A percentile compares a stretch with the other conserved stretches of the same genome.
Conservation (phyloP, 1,140 invertebrate species). For the Panonychus citri region DNA sequence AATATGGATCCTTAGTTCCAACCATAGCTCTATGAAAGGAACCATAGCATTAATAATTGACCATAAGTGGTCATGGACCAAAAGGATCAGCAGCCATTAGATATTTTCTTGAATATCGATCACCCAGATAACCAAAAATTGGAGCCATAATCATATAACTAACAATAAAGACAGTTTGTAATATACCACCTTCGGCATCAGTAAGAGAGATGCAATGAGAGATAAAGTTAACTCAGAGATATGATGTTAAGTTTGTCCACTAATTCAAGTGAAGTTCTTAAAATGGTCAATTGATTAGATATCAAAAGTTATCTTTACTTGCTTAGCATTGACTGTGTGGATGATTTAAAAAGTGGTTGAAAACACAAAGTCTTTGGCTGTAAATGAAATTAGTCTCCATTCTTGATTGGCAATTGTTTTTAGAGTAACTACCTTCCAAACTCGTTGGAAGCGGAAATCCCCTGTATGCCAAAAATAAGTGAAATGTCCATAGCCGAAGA, state of each 20-base stretch:
- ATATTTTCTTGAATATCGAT: constrained; percentile 62
- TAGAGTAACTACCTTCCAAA: constrained; percentile 32
- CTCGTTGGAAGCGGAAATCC: constrained; percentile 40
- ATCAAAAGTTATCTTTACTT: too few species aligned
- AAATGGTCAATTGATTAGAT: too few species aligned
- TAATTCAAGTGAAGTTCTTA: too few species aligned
- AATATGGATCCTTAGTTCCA: constrained; percentile 94
- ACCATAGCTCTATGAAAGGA: constrained; percentile 63
- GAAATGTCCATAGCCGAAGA: constrained; percentile 86
- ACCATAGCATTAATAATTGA: constrained; percentile 61
- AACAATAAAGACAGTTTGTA: constrained; percentile 90
- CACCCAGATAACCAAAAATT: constrained; percentile 88
- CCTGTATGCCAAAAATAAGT: constrained; percentile 72
- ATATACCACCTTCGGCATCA: constrained; percentile 51
- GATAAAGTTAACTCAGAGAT: too few species aligned
- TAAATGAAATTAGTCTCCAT: neutral
- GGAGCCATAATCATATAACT: constrained; percentile 95
- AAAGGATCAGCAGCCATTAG: constrained; percentile 73
- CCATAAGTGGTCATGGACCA: constrained; percentile 81
- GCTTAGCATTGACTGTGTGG: constrained; percentile 98
- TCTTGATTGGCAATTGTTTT: neutral
- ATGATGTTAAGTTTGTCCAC: too few species aligned
- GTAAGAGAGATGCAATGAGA: constrained; percentile 43
- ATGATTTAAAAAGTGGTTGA: constrained; percentile 58
- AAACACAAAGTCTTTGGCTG: too few species aligned